Conservation (phyloP, 2,797 vertebrate genomes). For the Octomys mimax region DNA sequence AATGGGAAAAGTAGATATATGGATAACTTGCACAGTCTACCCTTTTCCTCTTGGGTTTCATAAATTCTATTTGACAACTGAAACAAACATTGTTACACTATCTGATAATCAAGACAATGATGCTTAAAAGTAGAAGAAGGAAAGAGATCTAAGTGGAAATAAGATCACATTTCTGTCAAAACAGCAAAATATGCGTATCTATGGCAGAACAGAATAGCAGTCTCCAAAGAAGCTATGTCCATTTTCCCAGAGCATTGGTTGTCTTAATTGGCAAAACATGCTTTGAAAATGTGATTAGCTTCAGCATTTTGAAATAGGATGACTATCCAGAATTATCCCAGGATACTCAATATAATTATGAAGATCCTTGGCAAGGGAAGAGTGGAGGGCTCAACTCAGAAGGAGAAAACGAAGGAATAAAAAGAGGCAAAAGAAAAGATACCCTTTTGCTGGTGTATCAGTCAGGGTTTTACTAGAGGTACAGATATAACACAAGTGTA, state of each 20-base stretch:
- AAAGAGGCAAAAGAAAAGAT: not conserved
- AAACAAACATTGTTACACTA: constrained; percentile 36
- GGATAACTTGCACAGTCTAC: not conserved
- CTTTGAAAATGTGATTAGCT: not conserved
- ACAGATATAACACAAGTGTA: no score
- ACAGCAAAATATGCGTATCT: not conserved
- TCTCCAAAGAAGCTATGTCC: not conserved
- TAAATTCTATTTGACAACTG: not conserved
- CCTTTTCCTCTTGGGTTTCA: not conserved
- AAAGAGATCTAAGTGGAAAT: constrained; percentile 16
- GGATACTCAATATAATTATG: not conserved
- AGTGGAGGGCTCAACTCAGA: not conserved
- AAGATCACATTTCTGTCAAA: not conserved
- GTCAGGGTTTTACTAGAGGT: no score
- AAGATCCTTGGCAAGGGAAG: not conserved
- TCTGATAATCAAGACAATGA: not conserved
- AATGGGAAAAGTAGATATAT: not conserved
- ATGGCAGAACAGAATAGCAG: not conserved
- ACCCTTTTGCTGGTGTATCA: no score
- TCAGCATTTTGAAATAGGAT: not conserved
- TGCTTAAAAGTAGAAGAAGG: not conserved
- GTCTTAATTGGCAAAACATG: not conserved
- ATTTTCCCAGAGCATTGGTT: not conserved
- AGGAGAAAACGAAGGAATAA: not conserved
- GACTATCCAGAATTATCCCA: not conserved